These are phyloP conservation scores for Littorina saxatilis DNA, from an alignment of 1,140 invertebrate genomes.

Conservation along the genomic window DNA sequence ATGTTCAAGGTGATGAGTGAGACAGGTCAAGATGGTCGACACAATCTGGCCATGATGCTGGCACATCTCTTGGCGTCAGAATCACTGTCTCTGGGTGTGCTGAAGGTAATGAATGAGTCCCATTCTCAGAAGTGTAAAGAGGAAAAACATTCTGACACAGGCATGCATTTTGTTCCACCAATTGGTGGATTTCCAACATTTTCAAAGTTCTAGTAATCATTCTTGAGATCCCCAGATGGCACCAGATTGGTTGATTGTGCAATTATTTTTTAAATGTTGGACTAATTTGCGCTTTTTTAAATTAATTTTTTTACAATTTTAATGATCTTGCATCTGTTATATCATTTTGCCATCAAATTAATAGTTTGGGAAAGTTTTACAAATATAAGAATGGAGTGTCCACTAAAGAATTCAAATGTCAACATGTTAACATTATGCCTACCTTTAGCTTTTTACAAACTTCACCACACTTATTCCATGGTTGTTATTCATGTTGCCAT, in stretches of 20 bases:
- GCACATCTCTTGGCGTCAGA: conserved; percentile 88
- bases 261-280: not conserved
- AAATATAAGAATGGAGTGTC: no score
- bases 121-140: not conserved
- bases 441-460: no score
- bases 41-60: conserved; percentile 88
- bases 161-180: not conserved
- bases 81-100: conserved; percentile 86
- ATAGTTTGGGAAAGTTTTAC: no score
- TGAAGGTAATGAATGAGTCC: conserved; percentile 83
- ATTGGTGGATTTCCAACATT: no score
- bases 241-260: not conserved
- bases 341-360: no score
- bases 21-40: conserved; percentile 80
- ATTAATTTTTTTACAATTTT: not conserved
- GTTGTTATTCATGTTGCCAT: no score
- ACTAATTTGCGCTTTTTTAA: not conserved
- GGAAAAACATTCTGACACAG: not conserved
- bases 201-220: not conserved
- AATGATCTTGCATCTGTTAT: no score
- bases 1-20: conserved; percentile 88
- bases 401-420: no score
- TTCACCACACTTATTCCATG: no score
- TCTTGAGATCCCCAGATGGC: not conserved
- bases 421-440: no score